A percentile compares a stretch with the other conserved stretches of the same genome.
These are phyloP conservation scores for Bambusicola thoracicus DNA, from an alignment of 2,113 vertebrate species.

Conservation along the genomic window DNA sequence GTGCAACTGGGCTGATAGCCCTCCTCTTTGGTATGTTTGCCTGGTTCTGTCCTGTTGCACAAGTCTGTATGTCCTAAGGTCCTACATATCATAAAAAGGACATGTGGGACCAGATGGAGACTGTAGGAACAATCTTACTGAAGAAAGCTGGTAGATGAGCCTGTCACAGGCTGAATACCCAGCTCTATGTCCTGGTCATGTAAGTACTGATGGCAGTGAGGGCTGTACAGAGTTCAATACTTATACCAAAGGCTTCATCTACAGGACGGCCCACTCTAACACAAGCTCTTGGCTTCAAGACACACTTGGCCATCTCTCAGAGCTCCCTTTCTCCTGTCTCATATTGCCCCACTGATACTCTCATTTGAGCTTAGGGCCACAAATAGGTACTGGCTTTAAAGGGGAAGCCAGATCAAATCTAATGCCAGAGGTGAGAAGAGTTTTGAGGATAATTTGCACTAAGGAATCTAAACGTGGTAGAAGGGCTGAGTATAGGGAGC, in stretches of 20 bases:
- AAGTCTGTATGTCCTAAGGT: not conserved
- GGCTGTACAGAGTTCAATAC: not conserved
- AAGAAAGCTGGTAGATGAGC: not conserved
- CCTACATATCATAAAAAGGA: not conserved
- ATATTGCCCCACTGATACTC: rapidly evolving
- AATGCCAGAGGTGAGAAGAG: not conserved
- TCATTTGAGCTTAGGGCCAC: not conserved
- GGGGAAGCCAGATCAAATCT: not conserved
- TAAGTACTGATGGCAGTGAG: not conserved
- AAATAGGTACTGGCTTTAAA: not conserved
- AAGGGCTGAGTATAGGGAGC: not conserved
- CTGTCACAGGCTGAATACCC: not conserved
- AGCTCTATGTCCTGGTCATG: not conserved
- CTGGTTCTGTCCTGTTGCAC: not conserved
- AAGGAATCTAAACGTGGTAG: not conserved
- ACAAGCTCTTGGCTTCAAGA: not conserved
- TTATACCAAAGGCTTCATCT: not conserved
- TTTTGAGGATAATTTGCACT: not conserved
- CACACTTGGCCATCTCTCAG: not conserved
- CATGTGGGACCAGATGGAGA: not conserved
- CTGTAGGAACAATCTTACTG: not conserved
- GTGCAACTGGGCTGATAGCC: not conserved
- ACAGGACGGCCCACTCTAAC: not conserved
- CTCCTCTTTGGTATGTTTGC: not conserved
- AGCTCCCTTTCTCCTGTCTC: not conserved